Evolutionary conservation across 2,797 vertebrate species (phyloP), one percentile per base, ranked within the genome.

Genomic region (Pangasius mekongensis): DNA sequence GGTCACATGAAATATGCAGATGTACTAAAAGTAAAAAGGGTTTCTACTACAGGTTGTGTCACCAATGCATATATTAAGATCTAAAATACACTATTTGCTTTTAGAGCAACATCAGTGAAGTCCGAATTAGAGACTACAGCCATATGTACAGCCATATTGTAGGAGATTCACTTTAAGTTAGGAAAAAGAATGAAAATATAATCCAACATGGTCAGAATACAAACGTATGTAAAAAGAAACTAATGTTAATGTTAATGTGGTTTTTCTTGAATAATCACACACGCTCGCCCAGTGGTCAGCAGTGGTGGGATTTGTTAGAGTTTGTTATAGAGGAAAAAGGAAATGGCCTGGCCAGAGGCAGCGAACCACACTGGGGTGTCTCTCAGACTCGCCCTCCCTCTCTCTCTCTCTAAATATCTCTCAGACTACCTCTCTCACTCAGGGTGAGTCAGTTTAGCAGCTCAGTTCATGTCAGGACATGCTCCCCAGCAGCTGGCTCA

Each of bases 401-500:
- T 14, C 83, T 85, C 78, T 47, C 47, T 92, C 86, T 87, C 85
- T 80, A 43, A 83, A 73, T 62, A 47, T 60, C 39, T n/a, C 60
- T 67, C 83, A 86, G 71, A 83, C 71, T 85, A 71, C 83, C 88
- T 81, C 77, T 43, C 77, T 47, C 87, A 87, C 87, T 89, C 84
- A 69, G 91, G 93, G 92, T 94, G 94, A 95, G 90, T 95, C 93
- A 93, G 94, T 95, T 92, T 91, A 89, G 89, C 88, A 92, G 94
- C 36, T 88, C 58, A 66, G 93, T 96, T 95, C 95, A 95, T 89
- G 93, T 94, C 91, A 92, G 95, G 95, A 95, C 95, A 95, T 88
- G 89, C 83, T 90, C 88, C 92, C 91, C 90, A 93, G 93, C 95
- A 96, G 95, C 95, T 95, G 95, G 93, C 93, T 94, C 94, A 92